Conservation (phyloP, 2,888 invertebrate genomes). For the Incurvaria masculella region DNA sequence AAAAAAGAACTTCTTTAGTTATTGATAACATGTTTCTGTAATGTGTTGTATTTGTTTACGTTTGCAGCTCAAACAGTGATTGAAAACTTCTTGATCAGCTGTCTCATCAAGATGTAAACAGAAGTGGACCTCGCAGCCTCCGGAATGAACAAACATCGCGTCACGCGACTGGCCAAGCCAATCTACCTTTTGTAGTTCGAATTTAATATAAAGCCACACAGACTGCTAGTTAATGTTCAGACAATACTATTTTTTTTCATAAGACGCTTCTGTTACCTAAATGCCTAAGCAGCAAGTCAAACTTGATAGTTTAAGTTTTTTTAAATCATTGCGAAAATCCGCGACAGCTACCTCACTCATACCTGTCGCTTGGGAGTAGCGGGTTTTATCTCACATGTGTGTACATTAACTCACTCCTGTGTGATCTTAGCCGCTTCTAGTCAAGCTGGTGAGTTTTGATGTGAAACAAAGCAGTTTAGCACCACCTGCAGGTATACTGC, state of each 20-base stretch:
- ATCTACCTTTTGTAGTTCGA: not conserved
- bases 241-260: not conserved
- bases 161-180: not conserved
- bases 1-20: too few relatives aligned
- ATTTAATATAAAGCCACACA: not conserved
- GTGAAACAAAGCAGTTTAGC: too few relatives aligned
- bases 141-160: not conserved
- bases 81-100: slow-evolving; percentile 67
- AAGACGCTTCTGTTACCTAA: not conserved
- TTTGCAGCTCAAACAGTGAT: slow-evolving; percentile 72
- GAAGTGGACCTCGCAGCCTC: not conserved
- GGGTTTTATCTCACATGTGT: too few relatives aligned
- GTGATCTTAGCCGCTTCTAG: too few relatives aligned
- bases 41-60: slow-evolving; percentile 19
- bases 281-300: not conserved
- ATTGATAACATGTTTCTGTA: too few relatives aligned
- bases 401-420: too few relatives aligned
- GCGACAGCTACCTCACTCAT: too few relatives aligned
- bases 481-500: too few relatives aligned
- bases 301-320: not conserved
- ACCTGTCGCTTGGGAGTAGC: too few relatives aligned
- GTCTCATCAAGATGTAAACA: slow-evolving; percentile 48
- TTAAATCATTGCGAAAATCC: too few relatives aligned
- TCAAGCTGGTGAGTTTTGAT: too few relatives aligned
- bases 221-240: not conserved